Conservation (phyloP, 1,140 invertebrate species). For the Orius insidiosus region DNA sequence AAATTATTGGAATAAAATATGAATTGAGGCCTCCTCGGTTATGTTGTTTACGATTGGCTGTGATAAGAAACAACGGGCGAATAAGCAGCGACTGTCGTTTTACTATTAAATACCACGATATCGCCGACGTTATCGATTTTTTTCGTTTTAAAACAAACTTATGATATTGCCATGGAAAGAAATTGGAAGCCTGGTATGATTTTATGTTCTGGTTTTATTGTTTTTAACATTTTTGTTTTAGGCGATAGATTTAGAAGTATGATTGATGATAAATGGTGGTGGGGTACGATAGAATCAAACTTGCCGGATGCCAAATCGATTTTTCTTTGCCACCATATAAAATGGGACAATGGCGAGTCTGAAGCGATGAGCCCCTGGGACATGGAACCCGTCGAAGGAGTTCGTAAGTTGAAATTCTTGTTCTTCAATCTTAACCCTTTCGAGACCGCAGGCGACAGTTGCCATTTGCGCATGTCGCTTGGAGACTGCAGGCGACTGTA, state of each 20-base stretch:
- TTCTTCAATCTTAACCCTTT: no score
- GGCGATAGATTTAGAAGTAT: slow-evolving; percentile 71
- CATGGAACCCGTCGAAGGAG: slow-evolving; percentile 71
- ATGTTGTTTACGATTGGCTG: slow-evolving; percentile 69
- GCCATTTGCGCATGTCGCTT: no score
- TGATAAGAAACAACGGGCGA: slow-evolving; percentile 53
- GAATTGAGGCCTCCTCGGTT: slow-evolving; percentile 82
- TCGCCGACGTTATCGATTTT: slow-evolving; percentile 94
- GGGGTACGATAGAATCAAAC: slow-evolving; percentile 59
- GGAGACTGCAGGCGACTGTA: no score
- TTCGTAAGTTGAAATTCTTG: slow-evolving; percentile 38
- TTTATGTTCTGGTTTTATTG: no score
- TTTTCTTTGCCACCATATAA: slow-evolving; percentile 74
- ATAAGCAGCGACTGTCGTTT: slow-evolving; percentile 49
- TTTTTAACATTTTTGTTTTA: slow-evolving; percentile 21
- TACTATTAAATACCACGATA: slow-evolving; percentile 88
- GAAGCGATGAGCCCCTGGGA: slow-evolving; percentile 94
- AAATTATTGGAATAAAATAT: slow-evolving; percentile 87
- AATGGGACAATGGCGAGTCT: slow-evolving; percentile 86
- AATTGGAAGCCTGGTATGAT: slow-evolving; percentile 56
- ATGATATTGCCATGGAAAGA: slow-evolving; percentile 60
- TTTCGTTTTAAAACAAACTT: slow-evolving; percentile 77
- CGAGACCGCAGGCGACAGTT: no score
- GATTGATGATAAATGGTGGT: slow-evolving; percentile 95
- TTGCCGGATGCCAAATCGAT: slow-evolving; percentile 53